Base-by-base conservation (phyloP, 1,140 invertebrate species). In the Solen grandis region DNA sequence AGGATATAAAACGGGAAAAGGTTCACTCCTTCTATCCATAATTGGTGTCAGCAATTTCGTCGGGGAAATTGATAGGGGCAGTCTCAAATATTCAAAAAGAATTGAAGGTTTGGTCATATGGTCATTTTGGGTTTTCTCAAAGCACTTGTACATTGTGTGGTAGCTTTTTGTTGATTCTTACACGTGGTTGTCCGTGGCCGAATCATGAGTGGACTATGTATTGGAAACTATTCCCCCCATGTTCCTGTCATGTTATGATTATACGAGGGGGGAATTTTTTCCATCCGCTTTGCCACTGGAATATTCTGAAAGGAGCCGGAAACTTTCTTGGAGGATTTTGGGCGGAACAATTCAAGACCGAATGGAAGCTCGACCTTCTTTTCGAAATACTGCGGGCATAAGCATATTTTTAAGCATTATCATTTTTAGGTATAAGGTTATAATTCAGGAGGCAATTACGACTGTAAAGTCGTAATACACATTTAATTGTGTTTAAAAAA, bases 301-400 rank as follows among this genome's bases (percentile, higher is more conserved):
- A 74, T 29, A 57, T 62, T n/a, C 2, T 74, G 57, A 74, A 74
- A 74, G 70, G 70, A 22, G 70, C 62, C 19, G 70, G 70, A 5
- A 74, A 74, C 38, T 62, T 74, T n/a, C 25, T 74, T 4, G 70
- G 70, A 29, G 70, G 70, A 16, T 60, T 27, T 31, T 62, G 59
- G 70, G 70, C 16, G 70, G 70, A 8, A 46, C 25, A 29, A 74
- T 46, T 8, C 35, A 41, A 29, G 70, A 74, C 27, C 33, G 50
- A 74, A 55, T 25, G 70, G 70, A 41, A n/a, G n/a, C n/a, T n/a
- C n/a, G n/a, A n/a, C n/a, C n/a, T n/a, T n/a, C n/a, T n/a, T n/a
- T n/a, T n/a, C n/a, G n/a, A n/a, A 50, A 22, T 14, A 60, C 70
- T 41, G 62, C 54, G 14, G 41, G 59, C 31, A 55, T 74, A 5